phyloP scores from a whole-genome alignment of 2,888 invertebrate genomes.

The Yponomeuta evonymella region DNA sequence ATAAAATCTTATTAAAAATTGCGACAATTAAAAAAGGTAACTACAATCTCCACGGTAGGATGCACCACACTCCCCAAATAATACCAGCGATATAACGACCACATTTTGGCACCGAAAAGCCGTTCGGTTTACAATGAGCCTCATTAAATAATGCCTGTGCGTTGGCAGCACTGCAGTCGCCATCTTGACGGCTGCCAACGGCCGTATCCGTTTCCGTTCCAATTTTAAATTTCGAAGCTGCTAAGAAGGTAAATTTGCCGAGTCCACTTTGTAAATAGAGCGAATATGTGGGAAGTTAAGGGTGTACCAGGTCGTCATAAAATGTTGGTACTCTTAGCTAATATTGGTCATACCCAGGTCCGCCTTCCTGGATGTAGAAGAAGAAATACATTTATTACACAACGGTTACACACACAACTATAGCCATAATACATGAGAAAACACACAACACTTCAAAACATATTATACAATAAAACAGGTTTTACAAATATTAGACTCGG shows the following conservation, averaged over 20 bases:
- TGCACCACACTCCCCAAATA: not conserved
- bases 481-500: too few species aligned
- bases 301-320: too few species aligned
- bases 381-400: too few species aligned
- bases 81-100: not conserved
- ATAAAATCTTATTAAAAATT: too few species aligned
- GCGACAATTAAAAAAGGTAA: too few species aligned
- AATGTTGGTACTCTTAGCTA: too few species aligned
- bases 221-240: slow-evolving; percentile 34
- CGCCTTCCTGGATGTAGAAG: too few species aligned
- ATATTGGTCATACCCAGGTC: too few species aligned
- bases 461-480: too few species aligned
- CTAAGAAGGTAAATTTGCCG: not conserved
- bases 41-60: not conserved
- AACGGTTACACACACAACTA: too few species aligned
- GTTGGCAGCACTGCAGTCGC: slow-evolving; percentile 23
- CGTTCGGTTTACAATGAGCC: not conserved
- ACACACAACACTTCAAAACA: too few species aligned
- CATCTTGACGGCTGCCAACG: slow-evolving; percentile 36
- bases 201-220: slow-evolving; percentile 42
- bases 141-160: slow-evolving; percentile 9
- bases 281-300: not conserved
- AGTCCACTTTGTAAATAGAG: not conserved
- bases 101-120: not conserved
- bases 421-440: too few species aligned